Percentiles rank a stretch among this genome's conserved stretches.
Evolutionary conservation across 2,797 vertebrate genomes (phyloP).

Genomic region (Ficedula albicollis): DNA sequence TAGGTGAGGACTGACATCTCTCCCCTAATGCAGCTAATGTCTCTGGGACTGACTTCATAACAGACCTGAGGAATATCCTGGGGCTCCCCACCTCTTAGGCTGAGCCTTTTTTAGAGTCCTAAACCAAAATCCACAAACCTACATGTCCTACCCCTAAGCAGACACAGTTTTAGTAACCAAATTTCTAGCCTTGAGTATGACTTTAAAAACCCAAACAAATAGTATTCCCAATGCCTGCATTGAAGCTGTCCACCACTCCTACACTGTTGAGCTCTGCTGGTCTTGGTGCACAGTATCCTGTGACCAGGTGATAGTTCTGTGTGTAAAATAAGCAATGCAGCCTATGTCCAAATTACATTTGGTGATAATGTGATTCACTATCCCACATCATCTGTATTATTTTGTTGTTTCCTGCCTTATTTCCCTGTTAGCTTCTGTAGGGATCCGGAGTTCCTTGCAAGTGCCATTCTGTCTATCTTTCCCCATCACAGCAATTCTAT

Average conservation of each 20-base stretch:
- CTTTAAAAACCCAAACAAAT: not conserved
- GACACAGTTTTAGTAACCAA: not conserved
- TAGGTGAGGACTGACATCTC: not conserved
- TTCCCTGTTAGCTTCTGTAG: not conserved
- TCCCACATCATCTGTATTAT: not conserved
- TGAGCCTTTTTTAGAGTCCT: not conserved
- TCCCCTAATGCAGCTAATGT: not conserved
- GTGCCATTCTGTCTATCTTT: not conserved
- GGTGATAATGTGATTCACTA: not conserved
- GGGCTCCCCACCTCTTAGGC: rapidly evolving
- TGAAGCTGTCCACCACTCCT: not conserved
- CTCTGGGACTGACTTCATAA: not conserved
- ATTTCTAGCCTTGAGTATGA: not conserved
- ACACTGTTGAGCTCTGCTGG: not conserved
- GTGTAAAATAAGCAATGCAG: not conserved
- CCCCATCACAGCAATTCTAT: not conserved
- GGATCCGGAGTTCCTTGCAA: not conserved
- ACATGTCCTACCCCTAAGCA: not conserved
- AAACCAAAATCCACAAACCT: not conserved
- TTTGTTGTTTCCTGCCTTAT: not conserved
- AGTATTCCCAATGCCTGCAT: not conserved
- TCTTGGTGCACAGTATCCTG: not conserved
- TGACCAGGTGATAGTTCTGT: not conserved
- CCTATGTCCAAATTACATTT: not conserved
- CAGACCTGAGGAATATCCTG: not conserved